Evolutionary conservation across 64 coral and sea anemone species (phyloP).

Genomic region (Acropora tenuis): DNA sequence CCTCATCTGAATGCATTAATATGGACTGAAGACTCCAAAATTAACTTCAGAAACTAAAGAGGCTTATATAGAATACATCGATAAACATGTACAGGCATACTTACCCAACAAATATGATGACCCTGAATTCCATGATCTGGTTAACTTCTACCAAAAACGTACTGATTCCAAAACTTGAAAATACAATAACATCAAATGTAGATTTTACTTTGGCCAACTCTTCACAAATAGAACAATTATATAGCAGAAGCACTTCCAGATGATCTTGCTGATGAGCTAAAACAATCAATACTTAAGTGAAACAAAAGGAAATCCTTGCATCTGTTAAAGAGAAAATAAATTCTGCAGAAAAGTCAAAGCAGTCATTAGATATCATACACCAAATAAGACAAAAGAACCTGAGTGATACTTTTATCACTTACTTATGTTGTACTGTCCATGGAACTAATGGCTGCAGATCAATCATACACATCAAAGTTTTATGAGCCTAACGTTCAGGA

Average conservation of each 20-base stretch:
- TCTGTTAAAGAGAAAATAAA: conserved; percentile 61
- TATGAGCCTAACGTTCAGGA: conserved; percentile 54
- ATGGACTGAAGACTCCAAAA: background rate
- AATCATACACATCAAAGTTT: conserved; percentile 66
- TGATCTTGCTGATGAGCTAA: too few relatives aligned
- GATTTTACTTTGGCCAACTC: conserved; percentile 85
- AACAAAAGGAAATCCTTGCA: conserved; percentile 4
- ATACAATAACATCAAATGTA: conserved; percentile 81
- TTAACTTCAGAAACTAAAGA: too few relatives aligned
- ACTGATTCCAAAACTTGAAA: conserved; percentile 67
- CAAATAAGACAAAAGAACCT: conserved; percentile 73
- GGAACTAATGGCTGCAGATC: conserved; percentile 57
- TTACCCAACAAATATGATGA: too few relatives aligned
- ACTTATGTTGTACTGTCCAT: conserved; percentile 63
- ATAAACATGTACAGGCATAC: too few relatives aligned
- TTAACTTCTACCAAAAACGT: background rate
- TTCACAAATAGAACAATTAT: conserved; percentile 82
- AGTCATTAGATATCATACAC: conserved; percentile 67
- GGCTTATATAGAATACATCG: too few relatives aligned
- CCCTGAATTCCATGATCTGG: too few relatives aligned
- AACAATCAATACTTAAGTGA: background rate
- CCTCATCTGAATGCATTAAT: too few relatives aligned
- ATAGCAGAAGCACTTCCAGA: background rate
- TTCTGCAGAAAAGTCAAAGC: conserved; percentile 69
- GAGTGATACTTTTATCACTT: conserved; percentile 42